Evolutionary conservation across 1,140 invertebrate genomes (phyloP), one percentile per base, ranked within the genome.

Genomic region (Pygmarrhopalites habei): DNA sequence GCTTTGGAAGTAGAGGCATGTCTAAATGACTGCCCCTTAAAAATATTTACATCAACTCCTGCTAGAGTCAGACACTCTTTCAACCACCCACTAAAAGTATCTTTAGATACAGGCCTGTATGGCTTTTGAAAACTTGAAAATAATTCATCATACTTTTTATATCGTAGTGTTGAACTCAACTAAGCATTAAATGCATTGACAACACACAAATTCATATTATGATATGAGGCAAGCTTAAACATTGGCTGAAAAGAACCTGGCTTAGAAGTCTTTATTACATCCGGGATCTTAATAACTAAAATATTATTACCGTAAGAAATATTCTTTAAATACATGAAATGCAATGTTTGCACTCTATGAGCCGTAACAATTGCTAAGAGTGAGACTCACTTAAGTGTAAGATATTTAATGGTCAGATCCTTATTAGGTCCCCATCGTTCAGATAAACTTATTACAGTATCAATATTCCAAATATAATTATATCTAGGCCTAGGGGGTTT

Each of bases 11-110:
- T 41, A 12, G n/a, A n/a, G n/a, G n/a, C n/a, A n/a, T n/a, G n/a
- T n/a, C n/a, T n/a, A n/a, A n/a, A n/a, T n/a, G n/a, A n/a, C 12
- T 12, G 57, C 2, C 14, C 57, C 7, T 17, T 25, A 59, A n/a
- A 59, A 1, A 29, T 12, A 1, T 3, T 30, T 0, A 39, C 44
- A 21, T 59, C 57, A 10, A 59, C 29, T 5, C 43, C 43, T 44
- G n/a, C 39, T 0, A n/a, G 17, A 5, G 43, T 2, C 15, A 60
- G 23, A 1, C 30, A 28, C 1, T 1, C 2, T 19, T 26, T 49
- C 14, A 60, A 4, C 58, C 58, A 60, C 15, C 43, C 12, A 32
- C 26, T 30, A n/a, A n/a, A n/a, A n/a, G n/a, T n/a, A n/a, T n/a
- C n/a, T n/a, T n/a, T n/a, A n/a, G n/a, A n/a, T n/a, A 60, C 46